A percentile compares a stretch with the other conserved stretches of the same genome.
These are phyloP conservation scores for Penaeus indicus DNA, from an alignment of 1,140 invertebrate species.

Conservation along the genomic window DNA sequence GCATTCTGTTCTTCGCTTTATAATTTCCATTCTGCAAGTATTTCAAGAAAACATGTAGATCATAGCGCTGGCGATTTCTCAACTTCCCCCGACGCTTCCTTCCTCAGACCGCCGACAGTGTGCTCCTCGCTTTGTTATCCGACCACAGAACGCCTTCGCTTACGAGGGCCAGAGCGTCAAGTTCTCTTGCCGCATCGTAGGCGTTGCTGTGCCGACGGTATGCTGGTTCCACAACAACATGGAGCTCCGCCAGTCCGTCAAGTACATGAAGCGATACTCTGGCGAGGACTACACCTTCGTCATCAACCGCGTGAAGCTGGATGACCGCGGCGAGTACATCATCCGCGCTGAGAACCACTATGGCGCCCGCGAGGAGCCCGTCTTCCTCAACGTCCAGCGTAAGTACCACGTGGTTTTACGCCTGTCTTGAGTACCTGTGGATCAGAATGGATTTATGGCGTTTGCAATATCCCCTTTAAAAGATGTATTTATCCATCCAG, in stretches of 20 bases:
- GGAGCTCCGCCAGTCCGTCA: slow-evolving; percentile 96
- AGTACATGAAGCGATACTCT: slow-evolving; percentile 98
- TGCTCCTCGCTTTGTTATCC: slow-evolving; percentile 96
- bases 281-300: slow-evolving; percentile 98
- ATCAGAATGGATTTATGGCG: no score
- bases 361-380: slow-evolving; percentile 94
- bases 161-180: slow-evolving; percentile 98
- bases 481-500: not conserved
- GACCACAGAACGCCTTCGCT: slow-evolving; percentile 93
- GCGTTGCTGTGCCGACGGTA: slow-evolving; percentile 91
- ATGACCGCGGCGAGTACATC: slow-evolving; percentile 97
- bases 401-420: slow-evolving; percentile 8
- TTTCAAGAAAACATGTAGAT: no score
- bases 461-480: no score
- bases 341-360: slow-evolving; percentile 98
- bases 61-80: no score
- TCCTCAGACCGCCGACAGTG: slow-evolving; percentile 92
- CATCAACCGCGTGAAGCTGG: slow-evolving; percentile 94
- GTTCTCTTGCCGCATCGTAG: slow-evolving; percentile 97
- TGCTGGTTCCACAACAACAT: slow-evolving; percentile 95
- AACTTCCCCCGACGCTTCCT: slow-evolving; percentile 36
- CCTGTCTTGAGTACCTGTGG: not conserved
- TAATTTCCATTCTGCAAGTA: no score
- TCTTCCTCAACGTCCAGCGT: slow-evolving; percentile 96
- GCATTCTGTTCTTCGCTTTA: no score